Conservation (phyloP, 2,113 vertebrate genomes). For the Zosterops japonicus region DNA sequence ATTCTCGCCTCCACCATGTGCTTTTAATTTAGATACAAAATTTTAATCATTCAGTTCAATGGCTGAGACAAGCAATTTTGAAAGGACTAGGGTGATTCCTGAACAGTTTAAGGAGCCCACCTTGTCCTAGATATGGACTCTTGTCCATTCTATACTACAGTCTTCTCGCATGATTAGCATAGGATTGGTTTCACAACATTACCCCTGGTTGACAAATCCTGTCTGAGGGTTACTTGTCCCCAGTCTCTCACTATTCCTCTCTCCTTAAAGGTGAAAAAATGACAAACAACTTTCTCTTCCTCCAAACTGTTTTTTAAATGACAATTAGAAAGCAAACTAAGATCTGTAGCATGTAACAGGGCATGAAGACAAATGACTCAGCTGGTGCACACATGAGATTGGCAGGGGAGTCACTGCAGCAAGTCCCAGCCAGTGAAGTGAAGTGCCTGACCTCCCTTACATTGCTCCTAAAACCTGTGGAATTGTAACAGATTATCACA, state of each 20-base stretch:
- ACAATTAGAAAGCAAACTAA: background rate
- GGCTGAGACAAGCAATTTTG: background rate
- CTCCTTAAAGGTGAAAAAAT: background rate
- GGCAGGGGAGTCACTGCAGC: background rate
- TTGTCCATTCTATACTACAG: background rate
- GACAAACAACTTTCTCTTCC: background rate
- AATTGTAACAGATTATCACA: background rate
- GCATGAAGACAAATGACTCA: background rate
- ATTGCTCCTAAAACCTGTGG: background rate
- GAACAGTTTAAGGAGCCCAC: background rate
- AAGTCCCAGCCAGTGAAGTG: background rate
- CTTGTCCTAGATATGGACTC: background rate
- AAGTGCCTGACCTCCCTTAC: background rate
- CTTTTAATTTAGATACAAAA: background rate
- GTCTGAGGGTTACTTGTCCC: background rate
- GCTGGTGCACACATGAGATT: background rate
- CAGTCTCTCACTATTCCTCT: background rate
- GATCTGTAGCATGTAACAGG: background rate
- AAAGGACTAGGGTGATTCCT: background rate
- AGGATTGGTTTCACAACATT: background rate
- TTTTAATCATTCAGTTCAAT: background rate
- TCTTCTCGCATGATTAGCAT: background rate
- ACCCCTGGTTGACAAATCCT: background rate
- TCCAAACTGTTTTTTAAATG: background rate
- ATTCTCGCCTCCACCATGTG: rapidly evolving